A percentile compares a stretch with the other conserved stretches of the same genome.
Evolutionary conservation across 2,797 vertebrate genomes (phyloP).

Genomic region (Falco naumanni): DNA sequence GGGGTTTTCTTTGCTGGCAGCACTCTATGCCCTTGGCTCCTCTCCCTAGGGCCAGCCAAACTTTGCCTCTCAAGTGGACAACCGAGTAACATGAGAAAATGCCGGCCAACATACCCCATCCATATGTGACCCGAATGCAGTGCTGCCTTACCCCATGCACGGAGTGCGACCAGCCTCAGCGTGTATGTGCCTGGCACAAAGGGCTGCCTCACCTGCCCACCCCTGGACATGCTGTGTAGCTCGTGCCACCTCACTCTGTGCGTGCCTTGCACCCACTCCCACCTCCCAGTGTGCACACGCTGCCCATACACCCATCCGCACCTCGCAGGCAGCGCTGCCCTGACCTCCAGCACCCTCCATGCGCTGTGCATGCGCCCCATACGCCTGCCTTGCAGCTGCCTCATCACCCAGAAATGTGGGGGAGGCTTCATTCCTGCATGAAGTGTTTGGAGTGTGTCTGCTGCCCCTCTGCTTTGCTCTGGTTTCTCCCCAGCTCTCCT

Average conservation of each 20-base stretch:
- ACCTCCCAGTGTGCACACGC: fast-evolving
- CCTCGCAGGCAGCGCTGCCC: fast-evolving
- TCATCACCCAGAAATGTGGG: neutral
- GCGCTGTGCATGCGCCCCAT: fast-evolving
- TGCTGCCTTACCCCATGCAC: neutral
- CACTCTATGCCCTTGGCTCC: neutral
- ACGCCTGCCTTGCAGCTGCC: neutral
- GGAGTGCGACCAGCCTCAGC: neutral
- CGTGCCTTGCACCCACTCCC: neutral
- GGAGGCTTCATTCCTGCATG: neutral
- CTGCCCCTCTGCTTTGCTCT: neutral
- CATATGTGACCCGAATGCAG: fast-evolving
- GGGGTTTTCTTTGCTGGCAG: neutral
- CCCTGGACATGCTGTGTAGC: fast-evolving
- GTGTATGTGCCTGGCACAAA: fast-evolving
- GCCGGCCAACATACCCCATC: neutral
- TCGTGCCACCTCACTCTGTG: fast-evolving
- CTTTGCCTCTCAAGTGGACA: slow-evolving; percentile 69
- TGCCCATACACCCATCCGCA: fast-evolving
- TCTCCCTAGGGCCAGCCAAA: slow-evolving; percentile 67
- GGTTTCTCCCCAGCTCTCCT: neutral
- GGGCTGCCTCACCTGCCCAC: neutral
- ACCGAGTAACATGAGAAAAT: slow-evolving; percentile 75
- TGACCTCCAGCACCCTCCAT: fast-evolving
- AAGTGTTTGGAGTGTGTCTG: neutral